Percentiles rank a stretch among this genome's conserved stretches.
Conservation (phyloP, 2,888 invertebrate species). For the Schrankia costaestrigalis region DNA sequence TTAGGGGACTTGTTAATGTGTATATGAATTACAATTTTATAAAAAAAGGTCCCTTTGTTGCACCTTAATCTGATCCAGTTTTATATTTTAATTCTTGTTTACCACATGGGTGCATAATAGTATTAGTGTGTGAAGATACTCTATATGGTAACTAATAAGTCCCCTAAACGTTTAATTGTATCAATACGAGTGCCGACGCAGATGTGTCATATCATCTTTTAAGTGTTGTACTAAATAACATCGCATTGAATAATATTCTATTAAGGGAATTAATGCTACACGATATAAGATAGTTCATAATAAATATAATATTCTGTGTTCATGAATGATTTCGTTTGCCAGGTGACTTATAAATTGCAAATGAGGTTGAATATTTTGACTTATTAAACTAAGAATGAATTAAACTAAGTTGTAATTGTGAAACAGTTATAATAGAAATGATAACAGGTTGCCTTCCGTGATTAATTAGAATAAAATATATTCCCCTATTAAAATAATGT, state of each 20-base stretch:
- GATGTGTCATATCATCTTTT: slow-evolving; percentile 48
- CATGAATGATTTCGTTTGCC: too few species aligned
- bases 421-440: too few species aligned
- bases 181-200: slow-evolving; percentile 43
- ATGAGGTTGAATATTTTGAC: too few species aligned
- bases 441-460: too few species aligned
- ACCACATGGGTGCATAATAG: slow-evolving; percentile 48
- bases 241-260: slow-evolving; percentile 29
- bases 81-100: slow-evolving; percentile 54
- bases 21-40: slow-evolving; percentile 27
- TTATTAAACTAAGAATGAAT: too few species aligned
- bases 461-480: too few species aligned
- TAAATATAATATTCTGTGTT: too few species aligned
- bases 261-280: too few species aligned
- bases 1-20: slow-evolving; percentile 29
- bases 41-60: slow-evolving; percentile 51
- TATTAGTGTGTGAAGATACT: slow-evolving; percentile 35
- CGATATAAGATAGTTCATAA: too few species aligned
- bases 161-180: slow-evolving; percentile 54
- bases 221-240: slow-evolving; percentile 34
- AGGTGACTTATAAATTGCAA: too few species aligned
- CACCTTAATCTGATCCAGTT: slow-evolving; percentile 63
- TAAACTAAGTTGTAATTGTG: too few species aligned
- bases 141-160: slow-evolving; percentile 45
- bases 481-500: too few species aligned